Percentiles rank a stretch among this genome's conserved stretches.
Evolutionary conservation across 92 coral and sea anemone species (phyloP).

Genomic region (Actinernus sp.): DNA sequence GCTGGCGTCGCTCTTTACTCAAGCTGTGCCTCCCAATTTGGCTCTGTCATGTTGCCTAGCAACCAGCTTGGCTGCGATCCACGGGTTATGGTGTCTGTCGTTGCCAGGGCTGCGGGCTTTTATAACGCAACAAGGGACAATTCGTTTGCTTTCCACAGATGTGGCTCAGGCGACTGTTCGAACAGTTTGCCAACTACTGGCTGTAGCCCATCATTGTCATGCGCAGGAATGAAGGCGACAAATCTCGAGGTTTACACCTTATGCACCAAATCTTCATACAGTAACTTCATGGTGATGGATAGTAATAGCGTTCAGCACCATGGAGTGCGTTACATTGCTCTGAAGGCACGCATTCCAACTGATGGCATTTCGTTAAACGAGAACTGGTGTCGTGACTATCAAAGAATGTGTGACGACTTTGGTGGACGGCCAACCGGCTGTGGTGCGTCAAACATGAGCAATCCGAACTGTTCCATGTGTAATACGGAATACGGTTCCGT

Average conservation of each 20-base stretch:
- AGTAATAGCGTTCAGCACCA: constrained; percentile 1
- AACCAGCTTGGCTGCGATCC: constrained; percentile 46
- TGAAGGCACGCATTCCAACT: constrained; percentile 46
- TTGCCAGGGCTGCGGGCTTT: constrained; percentile 51
- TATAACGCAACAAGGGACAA: constrained; percentile 14
- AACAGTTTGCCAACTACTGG: constrained; percentile 14
- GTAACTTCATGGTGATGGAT: constrained; percentile 51
- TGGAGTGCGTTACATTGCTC: constrained; percentile 21
- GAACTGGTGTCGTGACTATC: constrained; percentile 62
- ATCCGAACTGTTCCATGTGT: constrained; percentile 18
- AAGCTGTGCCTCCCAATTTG: constrained; percentile 29
- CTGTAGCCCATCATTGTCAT: constrained; percentile 43
- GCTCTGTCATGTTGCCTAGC: constrained; percentile 53
- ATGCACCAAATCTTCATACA: constrained; percentile 23
- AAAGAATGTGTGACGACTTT: constrained; percentile 40
- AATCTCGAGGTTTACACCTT: constrained; percentile 58
- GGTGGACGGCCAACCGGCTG: constrained; percentile 53
- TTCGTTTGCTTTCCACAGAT: constrained; percentile 56
- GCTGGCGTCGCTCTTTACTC: constrained; percentile 19
- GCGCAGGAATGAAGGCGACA: constrained; percentile 26
- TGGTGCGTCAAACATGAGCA: constrained; percentile 9
- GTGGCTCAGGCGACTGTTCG: constrained; percentile 22
- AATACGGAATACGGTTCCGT: constrained; percentile 24
- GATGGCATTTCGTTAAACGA: constrained; percentile 32
- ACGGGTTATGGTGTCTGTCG: constrained; percentile 9